phyloP scores from a whole-genome alignment of 2,113 vertebrate genomes.

The Macquaria australasica region DNA sequence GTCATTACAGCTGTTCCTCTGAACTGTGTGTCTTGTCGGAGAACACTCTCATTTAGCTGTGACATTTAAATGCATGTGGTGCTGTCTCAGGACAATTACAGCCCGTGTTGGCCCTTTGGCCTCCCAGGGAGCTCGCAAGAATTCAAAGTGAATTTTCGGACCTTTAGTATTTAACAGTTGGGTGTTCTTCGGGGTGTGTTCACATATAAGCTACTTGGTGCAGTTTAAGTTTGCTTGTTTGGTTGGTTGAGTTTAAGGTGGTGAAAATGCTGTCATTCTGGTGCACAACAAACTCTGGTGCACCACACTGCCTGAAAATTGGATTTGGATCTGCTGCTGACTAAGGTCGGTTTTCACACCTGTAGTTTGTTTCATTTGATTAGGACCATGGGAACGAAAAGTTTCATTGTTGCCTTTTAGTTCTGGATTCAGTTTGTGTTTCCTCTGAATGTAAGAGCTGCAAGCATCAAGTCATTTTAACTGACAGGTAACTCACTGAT shows the following conservation, averaged over 20 bases:
- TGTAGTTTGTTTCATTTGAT: not conserved
- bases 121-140: slow-evolving; percentile 9
- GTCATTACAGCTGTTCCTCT: slow-evolving; percentile 26
- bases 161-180: slow-evolving; percentile 26
- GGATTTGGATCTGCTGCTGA: not conserved
- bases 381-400: not conserved
- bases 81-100: not conserved
- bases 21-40: slow-evolving; percentile 11
- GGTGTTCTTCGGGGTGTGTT: not conserved
- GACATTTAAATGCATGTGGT: slow-evolving; percentile 45
- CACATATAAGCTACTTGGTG: not conserved
- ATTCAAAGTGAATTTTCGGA: slow-evolving; percentile 17
- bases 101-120: slow-evolving; percentile 15
- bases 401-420: not conserved
- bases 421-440: no score
- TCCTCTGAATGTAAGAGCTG: no score
- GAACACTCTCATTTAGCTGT: slow-evolving; percentile 45
- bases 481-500: not conserved
- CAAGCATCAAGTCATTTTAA: not conserved
- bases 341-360: not conserved
- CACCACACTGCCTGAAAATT: not conserved
- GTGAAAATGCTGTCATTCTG: not conserved
- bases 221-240: not conserved
- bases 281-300: not conserved
- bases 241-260: not conserved